Base-by-base conservation (phyloP, 2,888 invertebrate species). In the Lithophane ornitopus region DNA sequence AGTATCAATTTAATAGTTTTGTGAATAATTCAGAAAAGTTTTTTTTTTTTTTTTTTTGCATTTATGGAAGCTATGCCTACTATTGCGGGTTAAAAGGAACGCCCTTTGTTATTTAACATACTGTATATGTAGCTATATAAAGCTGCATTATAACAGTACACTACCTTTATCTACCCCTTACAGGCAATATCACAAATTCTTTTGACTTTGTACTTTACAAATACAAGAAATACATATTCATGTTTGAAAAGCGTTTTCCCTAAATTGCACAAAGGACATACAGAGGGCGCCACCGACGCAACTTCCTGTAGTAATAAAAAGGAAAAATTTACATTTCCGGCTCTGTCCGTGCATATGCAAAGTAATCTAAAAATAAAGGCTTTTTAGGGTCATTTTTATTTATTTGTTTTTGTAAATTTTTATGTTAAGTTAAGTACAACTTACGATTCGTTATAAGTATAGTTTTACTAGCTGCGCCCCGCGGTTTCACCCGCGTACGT, bases 311-410 rank as follows among this genome's bases (percentile, higher is more conserved):
- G 61, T 77, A 63, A 77, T 78, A 81, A 78, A 85, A 84, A 67
- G 73, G 72, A 61, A 82, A 76, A 87, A 85, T 82, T 86, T 87
- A 84, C 87, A 81, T 85, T 81, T 84, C 81, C 80, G 56, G 16
- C 49, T 62, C 7, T 28, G 41, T 65, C 22, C 39, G 72, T 78
- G 65, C 39, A 63, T 74, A 84, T 86, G 86, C 66, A 80, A 86
- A 85, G 54, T 75, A 28, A 70, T 59, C 46, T 67, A n/a, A 34
- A 44, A 69, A 56, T 14, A n/a, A 49, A 9, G 22, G 28, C 9
- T 41, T 61, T 66, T 72, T 58, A 11, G 22, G 16, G 39, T 39
- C 3, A 6, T 19, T 52, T 74, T 67, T 46, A 19, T 78, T 59
- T 59, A n/a, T 63, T 63, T 46, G 0, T 16, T 26, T 54, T 75